Evolutionary conservation across 1,140 invertebrate species (phyloP), one percentile per base, ranked within the genome.

Genomic region (Cotesia chilonis): DNA sequence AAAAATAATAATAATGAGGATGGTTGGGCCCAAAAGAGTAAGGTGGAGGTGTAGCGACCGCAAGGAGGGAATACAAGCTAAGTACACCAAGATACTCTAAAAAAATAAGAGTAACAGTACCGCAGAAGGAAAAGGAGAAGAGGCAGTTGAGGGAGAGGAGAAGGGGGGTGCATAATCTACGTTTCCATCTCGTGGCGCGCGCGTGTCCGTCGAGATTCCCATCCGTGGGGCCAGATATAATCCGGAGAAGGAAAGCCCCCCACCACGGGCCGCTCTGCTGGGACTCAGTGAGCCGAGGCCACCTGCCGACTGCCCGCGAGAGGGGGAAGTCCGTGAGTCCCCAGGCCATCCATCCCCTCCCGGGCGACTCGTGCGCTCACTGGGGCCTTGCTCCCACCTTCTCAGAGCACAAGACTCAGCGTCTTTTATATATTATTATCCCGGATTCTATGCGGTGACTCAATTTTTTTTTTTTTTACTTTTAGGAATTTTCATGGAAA

Each of bases 111-210:
- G 47, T 65, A 61, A 78, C 7, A 59, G 57, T 78, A 81, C 76
- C 78, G 79, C 78, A 75, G 63, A 73, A 73, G 74, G 71, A 67
- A 75, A 75, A 72, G 70, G 70, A 57, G 74, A 78, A 73, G 77
- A 80, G 74, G 72, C 28, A 2, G 28, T 28, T 28, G 3, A 28
- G 28, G 28, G 17, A 67, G 51, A 55, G 59, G 54, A 36, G 47
- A 72, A 74, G 68, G 68, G 75, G 67, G 70, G 74, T 77, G 75
- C 54, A 74, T 77, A 79, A 81, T 84, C 83, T 84, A 79, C 79
- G 80, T 84, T 85, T 84, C 82, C 82, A 85, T 86, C 84, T 84
- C 80, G 83, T 83, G 83, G 82, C 82, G 82, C 81, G 81, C 83
- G 81, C 83, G 81, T 85, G 85, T 84, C 83, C 81, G 75, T 80